Percentiles rank a stretch among this genome's conserved stretches.
Evolutionary conservation across 2,888 invertebrate species (phyloP).

Genomic region (Drosophila paranaensis): DNA sequence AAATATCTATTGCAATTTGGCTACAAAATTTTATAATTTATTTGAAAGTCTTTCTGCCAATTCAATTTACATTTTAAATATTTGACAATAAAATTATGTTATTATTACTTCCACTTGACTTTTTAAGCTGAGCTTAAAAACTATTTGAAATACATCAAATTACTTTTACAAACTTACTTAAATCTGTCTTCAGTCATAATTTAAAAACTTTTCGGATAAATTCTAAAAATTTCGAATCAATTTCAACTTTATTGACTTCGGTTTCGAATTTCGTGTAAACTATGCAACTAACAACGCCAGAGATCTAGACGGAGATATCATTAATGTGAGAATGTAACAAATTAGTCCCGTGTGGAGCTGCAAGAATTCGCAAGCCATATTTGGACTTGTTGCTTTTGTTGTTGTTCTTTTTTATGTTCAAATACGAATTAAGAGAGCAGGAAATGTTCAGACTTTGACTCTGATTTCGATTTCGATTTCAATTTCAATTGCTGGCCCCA

Average conservation of each 20-base stretch:
- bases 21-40: no score
- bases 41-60: no score
- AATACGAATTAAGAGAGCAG: constrained; percentile 25
- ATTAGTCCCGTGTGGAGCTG: constrained; percentile 8
- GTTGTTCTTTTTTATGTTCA: constrained; percentile 4
- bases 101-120: no score
- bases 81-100: no score
- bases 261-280: neutral
- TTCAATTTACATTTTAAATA: no score
- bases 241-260: neutral
- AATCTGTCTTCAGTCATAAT: no score
- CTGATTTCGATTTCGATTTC: constrained; percentile 32
- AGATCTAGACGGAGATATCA: neutral
- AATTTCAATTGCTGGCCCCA: constrained; percentile 37
- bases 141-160: no score
- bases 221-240: no score
- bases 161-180: no score
- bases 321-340: constrained; percentile 7
- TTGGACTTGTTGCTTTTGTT: neutral
- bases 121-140: no score
- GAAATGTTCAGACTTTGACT: constrained; percentile 19
- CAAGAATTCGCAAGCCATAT: constrained; percentile 21
- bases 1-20: no score
- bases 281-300: neutral
- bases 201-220: no score